phyloP scores from a whole-genome alignment of 2,888 invertebrate species.

The Yponomeuta malinellus region DNA sequence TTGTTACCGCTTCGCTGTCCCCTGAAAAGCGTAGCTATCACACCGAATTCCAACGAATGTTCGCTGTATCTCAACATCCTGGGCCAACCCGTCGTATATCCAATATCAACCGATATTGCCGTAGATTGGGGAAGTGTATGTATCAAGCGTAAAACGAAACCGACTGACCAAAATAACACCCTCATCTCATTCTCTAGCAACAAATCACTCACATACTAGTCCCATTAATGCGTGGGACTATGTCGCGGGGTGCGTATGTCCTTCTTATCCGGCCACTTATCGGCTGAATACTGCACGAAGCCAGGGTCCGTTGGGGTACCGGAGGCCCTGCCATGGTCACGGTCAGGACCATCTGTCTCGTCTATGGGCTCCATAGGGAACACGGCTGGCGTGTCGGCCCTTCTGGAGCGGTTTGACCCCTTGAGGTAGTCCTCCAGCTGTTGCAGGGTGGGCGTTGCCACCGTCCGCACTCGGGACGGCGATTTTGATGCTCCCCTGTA shows the following conservation, averaged over 20 bases:
- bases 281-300: slow-evolving; percentile 83
- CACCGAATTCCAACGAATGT: too few species aligned
- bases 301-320: slow-evolving; percentile 84
- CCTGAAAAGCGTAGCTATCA: too few species aligned
- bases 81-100: too few species aligned
- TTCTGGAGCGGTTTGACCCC: slow-evolving; percentile 45
- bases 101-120: too few species aligned
- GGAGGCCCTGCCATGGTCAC: slow-evolving; percentile 62
- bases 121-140: too few species aligned
- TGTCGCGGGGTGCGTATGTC: slow-evolving; percentile 73
- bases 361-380: slow-evolving; percentile 75
- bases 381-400: slow-evolving; percentile 59
- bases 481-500: slow-evolving; percentile 42
- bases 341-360: slow-evolving; percentile 45
- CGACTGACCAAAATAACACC: neutral
- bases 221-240: slow-evolving; percentile 56
- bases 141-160: too few species aligned
- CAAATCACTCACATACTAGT: neutral
- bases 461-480: slow-evolving; percentile 54
- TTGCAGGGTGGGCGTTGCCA: slow-evolving; percentile 62
- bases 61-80: too few species aligned
- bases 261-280: slow-evolving; percentile 77
- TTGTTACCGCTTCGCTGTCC: too few species aligned
- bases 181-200: neutral
- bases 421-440: slow-evolving; percentile 68